Evolutionary conservation across 2,797 vertebrate genomes (phyloP).

Genomic region (Rhabdophis nuchalis): DNA sequence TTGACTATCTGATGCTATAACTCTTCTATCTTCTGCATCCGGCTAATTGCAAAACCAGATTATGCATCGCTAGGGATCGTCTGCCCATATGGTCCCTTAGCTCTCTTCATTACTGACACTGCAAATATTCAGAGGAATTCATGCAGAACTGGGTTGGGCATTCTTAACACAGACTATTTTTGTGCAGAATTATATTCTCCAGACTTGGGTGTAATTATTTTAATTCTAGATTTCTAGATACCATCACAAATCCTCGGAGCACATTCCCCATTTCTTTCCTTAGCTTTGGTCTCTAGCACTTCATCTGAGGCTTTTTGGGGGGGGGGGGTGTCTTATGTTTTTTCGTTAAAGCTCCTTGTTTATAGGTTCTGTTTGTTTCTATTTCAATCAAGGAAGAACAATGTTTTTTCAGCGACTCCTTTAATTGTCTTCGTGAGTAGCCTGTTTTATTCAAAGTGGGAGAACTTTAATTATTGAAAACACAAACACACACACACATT

Average conservation of each 20-base stretch:
- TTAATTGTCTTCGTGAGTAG: neutral
- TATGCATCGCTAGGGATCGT: neutral
- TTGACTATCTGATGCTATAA: constrained; percentile 56
- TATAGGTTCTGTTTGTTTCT: neutral
- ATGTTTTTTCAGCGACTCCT: neutral
- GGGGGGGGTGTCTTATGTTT: neutral
- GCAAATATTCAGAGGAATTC: constrained; percentile 43
- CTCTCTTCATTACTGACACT: constrained; percentile 36
- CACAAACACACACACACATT: too few relatives aligned
- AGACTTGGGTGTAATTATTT: neutral
- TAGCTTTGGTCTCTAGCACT: neutral
- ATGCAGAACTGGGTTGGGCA: constrained; percentile 41
- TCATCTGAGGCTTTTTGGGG: neutral
- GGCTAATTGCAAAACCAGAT: constrained; percentile 39
- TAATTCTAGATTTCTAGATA: neutral
- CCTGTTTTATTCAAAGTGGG: neutral
- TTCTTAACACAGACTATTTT: neutral
- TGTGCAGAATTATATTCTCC: neutral
- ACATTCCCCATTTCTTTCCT: neutral
- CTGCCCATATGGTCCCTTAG: neutral
- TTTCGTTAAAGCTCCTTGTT: neutral
- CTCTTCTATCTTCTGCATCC: constrained; percentile 59
- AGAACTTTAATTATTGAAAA: neutral
- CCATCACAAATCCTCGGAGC: neutral
- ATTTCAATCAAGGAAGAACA: neutral